Evolutionary conservation across 2,113 vertebrate genomes (phyloP), one percentile per base, ranked within the genome.

Genomic region (Channa argus): DNA sequence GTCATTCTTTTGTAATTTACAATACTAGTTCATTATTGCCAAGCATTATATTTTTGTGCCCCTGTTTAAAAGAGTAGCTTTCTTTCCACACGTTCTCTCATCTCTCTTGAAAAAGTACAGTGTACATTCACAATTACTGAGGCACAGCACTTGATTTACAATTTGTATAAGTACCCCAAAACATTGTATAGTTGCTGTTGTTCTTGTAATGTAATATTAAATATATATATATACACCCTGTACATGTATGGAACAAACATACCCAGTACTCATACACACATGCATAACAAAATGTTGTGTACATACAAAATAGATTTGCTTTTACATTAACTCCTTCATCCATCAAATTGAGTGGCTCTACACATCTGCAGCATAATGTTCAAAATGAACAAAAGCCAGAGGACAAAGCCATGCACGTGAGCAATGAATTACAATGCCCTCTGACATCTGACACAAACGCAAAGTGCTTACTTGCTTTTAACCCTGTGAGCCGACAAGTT

Each of bases 101-200:
- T 74, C 71, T 66, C 38, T 79, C 72, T 81, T 77, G 75, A 68
- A 89, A 89, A 89, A 80, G 86, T 87, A 92, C 81, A 75, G 77
- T 87, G 80, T 91, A 91, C 90, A 92, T 91, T 92, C 91, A 92
- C 90, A 88, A 91, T 86, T 86, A 92, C 90, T 89, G 91, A 92
- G 91, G 92, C 90, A 91, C 92, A 88, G 87, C 89, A 92, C 90
- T 90, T 83, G 73, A 89, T 90, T 83, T 90, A 91, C 82, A 84
- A 76, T 83, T 80, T 85, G 82, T 81, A 88, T 79, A 83, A 75
- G 85, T 84, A 89, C 84, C 89, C 85, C 84, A 55, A 89, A 86
- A 90, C 77, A 82, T 82, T 64, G 80, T 82, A 80, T 88, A 76
- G 63, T 79, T 69, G 87, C 79, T 66, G 72, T 56, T 81, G 81